These are phyloP conservation scores for Atethmia centrago DNA, from an alignment of 2,888 invertebrate species.

Conservation along the genomic window DNA sequence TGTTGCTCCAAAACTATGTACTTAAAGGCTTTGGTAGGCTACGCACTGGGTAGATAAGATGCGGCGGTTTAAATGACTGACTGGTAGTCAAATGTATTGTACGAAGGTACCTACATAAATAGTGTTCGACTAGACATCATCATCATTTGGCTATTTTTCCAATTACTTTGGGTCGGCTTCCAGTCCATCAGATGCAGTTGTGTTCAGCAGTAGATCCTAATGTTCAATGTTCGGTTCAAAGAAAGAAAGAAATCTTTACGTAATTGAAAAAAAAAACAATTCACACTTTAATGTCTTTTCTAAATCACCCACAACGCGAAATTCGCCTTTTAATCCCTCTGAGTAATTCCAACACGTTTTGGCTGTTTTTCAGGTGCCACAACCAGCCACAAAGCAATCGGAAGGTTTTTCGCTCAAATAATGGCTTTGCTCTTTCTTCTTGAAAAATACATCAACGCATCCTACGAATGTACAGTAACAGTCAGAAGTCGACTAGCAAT, in stretches of 20 bases:
- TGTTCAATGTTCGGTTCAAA: too few relatives aligned
- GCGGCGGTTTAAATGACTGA: background rate
- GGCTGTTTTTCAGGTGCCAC: too few relatives aligned
- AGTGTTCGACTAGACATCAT: background rate
- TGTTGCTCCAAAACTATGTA: background rate
- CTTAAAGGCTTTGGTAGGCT: constrained; percentile 4
- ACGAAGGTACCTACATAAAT: background rate
- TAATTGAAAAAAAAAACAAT: too few relatives aligned
- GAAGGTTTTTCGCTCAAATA: background rate
- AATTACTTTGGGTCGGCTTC: too few relatives aligned
- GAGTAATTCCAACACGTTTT: background rate
- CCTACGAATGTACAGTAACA: too few relatives aligned
- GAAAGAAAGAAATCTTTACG: too few relatives aligned
- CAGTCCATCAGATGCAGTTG: too few relatives aligned
- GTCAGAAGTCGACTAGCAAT: too few relatives aligned
- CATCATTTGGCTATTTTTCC: background rate
- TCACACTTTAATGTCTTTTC: too few relatives aligned
- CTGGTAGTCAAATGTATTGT: background rate
- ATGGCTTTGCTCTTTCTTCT: background rate
- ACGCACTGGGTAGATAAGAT: constrained; percentile 36
- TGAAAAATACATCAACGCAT: constrained; percentile 38
- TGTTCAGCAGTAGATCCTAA: too few relatives aligned
- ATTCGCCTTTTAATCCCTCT: too few relatives aligned
- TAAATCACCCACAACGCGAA: too few relatives aligned
- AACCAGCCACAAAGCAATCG: background rate